Conservation (phyloP, 2,113 vertebrate species). For the Seriola rivoliana region DNA sequence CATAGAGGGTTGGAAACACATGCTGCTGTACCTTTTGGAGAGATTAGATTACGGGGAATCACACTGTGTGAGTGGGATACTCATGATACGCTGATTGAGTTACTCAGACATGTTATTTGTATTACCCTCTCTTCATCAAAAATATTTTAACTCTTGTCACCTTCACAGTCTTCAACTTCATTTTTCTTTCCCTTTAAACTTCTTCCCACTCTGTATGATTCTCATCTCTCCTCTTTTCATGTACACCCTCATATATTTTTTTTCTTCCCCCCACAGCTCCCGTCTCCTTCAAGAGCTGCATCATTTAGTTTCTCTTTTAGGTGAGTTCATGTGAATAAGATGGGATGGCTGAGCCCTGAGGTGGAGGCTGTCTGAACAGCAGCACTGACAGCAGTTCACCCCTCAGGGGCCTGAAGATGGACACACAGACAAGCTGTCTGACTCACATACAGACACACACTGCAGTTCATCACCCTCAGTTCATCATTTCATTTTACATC, state of each 20-base stretch:
- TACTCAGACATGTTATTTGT: slow-evolving; percentile 18
- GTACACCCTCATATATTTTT: background rate
- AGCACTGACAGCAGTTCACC: slow-evolving; percentile 54
- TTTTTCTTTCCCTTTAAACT: slow-evolving; percentile 13
- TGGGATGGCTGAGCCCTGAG: slow-evolving; percentile 45
- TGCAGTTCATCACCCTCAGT: slow-evolving; percentile 1
- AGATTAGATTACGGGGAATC: slow-evolving; percentile 57
- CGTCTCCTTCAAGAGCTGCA: slow-evolving; percentile 30
- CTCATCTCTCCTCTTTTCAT: slow-evolving; percentile 21
- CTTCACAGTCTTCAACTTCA: slow-evolving; percentile 15
- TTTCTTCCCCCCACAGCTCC: background rate
- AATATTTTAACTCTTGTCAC: background rate
- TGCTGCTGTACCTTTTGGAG: slow-evolving; percentile 55
- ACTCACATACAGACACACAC: slow-evolving; percentile 30
- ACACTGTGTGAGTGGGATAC: slow-evolving; percentile 30
- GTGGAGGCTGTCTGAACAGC: slow-evolving; percentile 52
- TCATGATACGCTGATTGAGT: slow-evolving; percentile 37
- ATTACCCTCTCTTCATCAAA: background rate
- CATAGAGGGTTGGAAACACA: slow-evolving; percentile 63
- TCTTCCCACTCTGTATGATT: slow-evolving; percentile 19
- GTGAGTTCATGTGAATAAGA: slow-evolving; percentile 54
- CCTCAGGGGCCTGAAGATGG: slow-evolving; percentile 38
- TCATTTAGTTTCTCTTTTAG: slow-evolving; percentile 58
- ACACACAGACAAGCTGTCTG: slow-evolving; percentile 50
- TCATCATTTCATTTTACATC: slow-evolving; percentile 23